These are phyloP conservation scores for Ariopsis seemanni DNA, from an alignment of 2,113 vertebrate genomes.

Conservation along the genomic window DNA sequence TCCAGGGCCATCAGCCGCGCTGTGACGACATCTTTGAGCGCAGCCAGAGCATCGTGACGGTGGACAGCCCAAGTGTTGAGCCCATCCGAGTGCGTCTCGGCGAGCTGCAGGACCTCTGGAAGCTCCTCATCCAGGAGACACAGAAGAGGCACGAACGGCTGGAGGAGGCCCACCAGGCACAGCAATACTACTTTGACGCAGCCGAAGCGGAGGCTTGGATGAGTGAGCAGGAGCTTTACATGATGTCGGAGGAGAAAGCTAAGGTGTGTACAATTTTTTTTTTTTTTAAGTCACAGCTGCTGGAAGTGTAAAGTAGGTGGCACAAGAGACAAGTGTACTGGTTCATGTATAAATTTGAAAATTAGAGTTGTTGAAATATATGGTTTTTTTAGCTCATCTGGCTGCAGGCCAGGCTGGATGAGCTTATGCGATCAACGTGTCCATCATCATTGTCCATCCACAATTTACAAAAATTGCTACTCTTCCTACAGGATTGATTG, in stretches of 20 bases:
- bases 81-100: constrained; percentile 80
- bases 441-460: too few relatives aligned
- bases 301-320: neutral
- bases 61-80: constrained; percentile 76
- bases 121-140: constrained; percentile 81
- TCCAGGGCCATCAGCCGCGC: constrained; percentile 93
- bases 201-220: constrained; percentile 97
- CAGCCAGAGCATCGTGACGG: constrained; percentile 81
- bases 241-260: constrained; percentile 99
- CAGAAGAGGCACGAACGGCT: constrained; percentile 84
- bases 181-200: constrained; percentile 95
- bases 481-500: too few relatives aligned
- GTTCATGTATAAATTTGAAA: neutral
- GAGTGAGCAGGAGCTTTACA: constrained; percentile 98
- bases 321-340: neutral
- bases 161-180: constrained; percentile 89
- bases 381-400: too few relatives aligned
- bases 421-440: too few relatives aligned
- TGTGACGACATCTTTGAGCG: constrained; percentile 91
- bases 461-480: too few relatives aligned
- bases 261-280: constrained; percentile 76
- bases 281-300: neutral
- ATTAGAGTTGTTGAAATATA: too few relatives aligned
- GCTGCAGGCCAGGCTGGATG: too few relatives aligned
- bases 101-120: constrained; percentile 84